These are phyloP conservation scores for Benthochromis sp. DNA, from an alignment of 2,113 vertebrate species.

Conservation along the genomic window DNA sequence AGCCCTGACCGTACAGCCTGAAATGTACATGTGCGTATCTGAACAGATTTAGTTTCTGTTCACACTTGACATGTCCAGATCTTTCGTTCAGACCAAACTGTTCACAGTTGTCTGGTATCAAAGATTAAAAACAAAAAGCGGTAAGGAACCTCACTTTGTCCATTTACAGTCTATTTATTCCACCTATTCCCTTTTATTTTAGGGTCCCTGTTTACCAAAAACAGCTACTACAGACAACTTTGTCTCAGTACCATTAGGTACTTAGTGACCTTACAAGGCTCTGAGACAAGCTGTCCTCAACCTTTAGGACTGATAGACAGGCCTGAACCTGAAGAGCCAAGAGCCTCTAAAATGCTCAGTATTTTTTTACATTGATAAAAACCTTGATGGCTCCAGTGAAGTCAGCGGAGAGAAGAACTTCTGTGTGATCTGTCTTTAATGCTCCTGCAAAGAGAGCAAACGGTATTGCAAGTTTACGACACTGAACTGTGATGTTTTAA, in stretches of 20 bases:
- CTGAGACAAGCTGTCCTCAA: neutral
- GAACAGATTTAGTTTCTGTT: neutral
- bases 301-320: neutral
- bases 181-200: neutral
- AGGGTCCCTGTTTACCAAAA: neutral
- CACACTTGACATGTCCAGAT: neutral
- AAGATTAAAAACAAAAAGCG: conserved; percentile 32
- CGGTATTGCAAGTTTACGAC: neutral
- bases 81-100: neutral
- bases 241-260: conserved; percentile 26
- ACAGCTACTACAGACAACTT: neutral
- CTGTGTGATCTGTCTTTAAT: conserved; percentile 88
- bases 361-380: conserved; percentile 96
- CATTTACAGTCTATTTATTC: conserved; percentile 6
- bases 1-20: neutral
- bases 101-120: conserved; percentile 55
- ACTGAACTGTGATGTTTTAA: neutral
- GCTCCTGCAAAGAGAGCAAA: conserved; percentile 71
- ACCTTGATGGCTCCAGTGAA: conserved; percentile 99
- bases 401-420: conserved; percentile 95
- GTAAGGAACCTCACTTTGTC: conserved; percentile 5
- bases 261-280: neutral
- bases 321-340: neutral
- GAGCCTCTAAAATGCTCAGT: conserved; percentile 47
- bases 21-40: neutral